Conservation (phyloP, 2,797 vertebrate species). For the Numenius phaeopus region DNA sequence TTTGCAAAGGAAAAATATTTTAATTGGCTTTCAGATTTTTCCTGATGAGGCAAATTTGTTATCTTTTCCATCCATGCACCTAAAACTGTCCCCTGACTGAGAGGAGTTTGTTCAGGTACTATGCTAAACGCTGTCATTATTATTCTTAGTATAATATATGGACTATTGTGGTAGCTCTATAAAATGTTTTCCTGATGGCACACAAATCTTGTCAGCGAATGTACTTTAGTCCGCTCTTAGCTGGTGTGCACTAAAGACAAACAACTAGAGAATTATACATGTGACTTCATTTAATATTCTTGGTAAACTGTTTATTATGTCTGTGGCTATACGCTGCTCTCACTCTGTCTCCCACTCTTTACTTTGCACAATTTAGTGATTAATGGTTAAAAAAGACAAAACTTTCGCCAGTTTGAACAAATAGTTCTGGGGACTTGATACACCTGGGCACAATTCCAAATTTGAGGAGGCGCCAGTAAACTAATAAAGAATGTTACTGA, state of each 20-base stretch:
- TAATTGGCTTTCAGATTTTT: constrained; percentile 66
- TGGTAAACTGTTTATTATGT: constrained; percentile 57
- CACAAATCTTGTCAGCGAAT: constrained; percentile 52
- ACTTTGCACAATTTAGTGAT: constrained; percentile 59
- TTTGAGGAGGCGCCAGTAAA: constrained; percentile 42
- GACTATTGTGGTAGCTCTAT: not conserved
- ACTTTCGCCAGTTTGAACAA: constrained; percentile 56
- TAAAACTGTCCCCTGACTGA: constrained; percentile 39
- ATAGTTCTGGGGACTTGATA: constrained; percentile 56
- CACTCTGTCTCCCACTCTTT: not conserved
- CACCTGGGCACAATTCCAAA: constrained; percentile 3
- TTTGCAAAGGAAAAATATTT: constrained; percentile 69
- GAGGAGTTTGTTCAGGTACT: constrained; percentile 32
- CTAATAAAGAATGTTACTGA: constrained; percentile 12
- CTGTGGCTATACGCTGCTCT: constrained; percentile 26
- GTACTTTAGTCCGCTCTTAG: constrained; percentile 24
- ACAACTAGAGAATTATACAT: constrained; percentile 13
- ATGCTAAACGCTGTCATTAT: not conserved
- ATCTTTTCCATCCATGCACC: constrained; percentile 46
- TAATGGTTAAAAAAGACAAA: constrained; percentile 59
- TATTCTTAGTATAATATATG: not conserved
- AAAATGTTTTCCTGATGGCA: constrained; percentile 48
- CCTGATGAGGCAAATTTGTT: constrained; percentile 42
- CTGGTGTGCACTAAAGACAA: constrained; percentile 52
- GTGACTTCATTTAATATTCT: constrained; percentile 34